Percentiles rank a stretch among this genome's conserved stretches.
Conservation (phyloP, 2,888 invertebrate species). For the Tinea trinotella region DNA sequence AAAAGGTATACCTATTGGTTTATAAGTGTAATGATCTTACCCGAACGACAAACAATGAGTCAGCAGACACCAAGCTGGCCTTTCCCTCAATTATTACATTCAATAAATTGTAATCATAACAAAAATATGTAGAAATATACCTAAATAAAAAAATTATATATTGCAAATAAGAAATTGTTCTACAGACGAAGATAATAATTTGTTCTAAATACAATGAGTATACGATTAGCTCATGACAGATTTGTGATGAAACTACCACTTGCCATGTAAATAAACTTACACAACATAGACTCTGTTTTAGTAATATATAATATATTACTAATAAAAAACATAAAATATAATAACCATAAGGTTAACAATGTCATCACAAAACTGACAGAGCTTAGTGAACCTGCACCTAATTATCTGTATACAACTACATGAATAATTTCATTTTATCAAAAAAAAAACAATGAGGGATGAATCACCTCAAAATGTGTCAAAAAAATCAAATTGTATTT, state of each 20-base stretch:
- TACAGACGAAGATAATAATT: conserved; percentile 2
- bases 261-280: background rate
- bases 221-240: background rate
- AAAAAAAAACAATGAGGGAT: background rate
- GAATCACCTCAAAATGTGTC: background rate
- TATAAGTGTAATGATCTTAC: conserved; percentile 42
- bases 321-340: no score
- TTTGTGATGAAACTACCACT: background rate
- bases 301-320: no score
- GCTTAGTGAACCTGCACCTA: conserved; percentile 1
- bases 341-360: no score
- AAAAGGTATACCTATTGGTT: conserved; percentile 72
- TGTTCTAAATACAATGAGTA: conserved; percentile 1
- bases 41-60: conserved; percentile 50
- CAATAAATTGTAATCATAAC: background rate
- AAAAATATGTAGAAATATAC: conserved; percentile 7
- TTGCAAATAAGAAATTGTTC: conserved; percentile 12
- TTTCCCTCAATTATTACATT: conserved; percentile 39
- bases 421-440: background rate
- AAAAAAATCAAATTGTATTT: background rate
- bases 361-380: background rate
- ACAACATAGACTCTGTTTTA: background rate
- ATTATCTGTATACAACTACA: background rate
- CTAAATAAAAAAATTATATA: conserved; percentile 14
- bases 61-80: conserved; percentile 66